Conservation (phyloP, 2,888 invertebrate species). For the Sussaba pulchella region DNA sequence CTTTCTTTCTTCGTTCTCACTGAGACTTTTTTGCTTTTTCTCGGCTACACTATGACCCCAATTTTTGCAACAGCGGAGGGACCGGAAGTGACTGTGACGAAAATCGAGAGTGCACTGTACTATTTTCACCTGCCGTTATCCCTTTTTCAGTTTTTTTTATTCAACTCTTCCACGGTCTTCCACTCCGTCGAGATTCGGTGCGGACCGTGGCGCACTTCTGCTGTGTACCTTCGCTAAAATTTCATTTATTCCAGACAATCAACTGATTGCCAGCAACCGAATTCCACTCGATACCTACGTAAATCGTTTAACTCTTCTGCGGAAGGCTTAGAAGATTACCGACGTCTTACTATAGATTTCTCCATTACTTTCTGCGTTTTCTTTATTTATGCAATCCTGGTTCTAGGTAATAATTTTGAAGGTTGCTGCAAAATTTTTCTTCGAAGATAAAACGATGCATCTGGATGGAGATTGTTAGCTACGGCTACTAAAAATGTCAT, state of each 20-base stretch:
- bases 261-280: constrained; percentile 13
- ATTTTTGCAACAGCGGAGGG: too few species aligned
- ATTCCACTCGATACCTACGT: constrained; percentile 22
- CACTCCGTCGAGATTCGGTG: neutral
- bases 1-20: constrained; percentile 9
- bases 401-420: neutral
- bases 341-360: neutral
- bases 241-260: constrained; percentile 6
- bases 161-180: neutral
- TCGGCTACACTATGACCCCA: too few species aligned
- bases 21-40: neutral
- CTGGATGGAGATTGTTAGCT: neutral
- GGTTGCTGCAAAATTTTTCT: neutral
- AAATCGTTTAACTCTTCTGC: neutral
- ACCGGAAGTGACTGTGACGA: too few species aligned
- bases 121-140: neutral
- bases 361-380: neutral
- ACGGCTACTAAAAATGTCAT: neutral
- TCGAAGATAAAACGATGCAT: neutral
- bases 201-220: constrained; percentile 7
- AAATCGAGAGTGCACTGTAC: too few species aligned
- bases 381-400: neutral
- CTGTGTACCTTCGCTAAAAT: neutral
- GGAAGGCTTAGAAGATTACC: neutral
- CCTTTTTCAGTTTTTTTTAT: constrained; percentile 8